Evolutionary conservation across 23 tunicate species (phyloP).

Genomic region (Trididemnum nubilum): DNA sequence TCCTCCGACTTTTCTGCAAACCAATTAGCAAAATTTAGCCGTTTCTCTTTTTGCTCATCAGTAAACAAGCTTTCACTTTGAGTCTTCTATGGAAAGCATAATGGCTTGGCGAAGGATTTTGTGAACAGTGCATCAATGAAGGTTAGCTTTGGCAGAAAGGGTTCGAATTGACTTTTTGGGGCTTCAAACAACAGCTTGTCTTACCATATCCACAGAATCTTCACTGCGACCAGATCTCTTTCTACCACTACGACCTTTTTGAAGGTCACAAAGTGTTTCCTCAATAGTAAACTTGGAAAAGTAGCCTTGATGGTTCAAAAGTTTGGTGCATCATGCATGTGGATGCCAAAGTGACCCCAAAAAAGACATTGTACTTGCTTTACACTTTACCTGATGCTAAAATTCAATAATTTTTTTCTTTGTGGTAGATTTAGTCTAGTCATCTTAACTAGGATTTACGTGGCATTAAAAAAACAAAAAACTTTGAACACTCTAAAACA

Average conservation of each 20-base stretch:
- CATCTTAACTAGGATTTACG: neutral
- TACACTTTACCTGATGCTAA: neutral
- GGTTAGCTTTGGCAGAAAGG: neutral
- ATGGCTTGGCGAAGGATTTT: neutral
- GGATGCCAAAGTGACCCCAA: constrained; percentile 6
- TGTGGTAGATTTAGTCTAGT: neutral
- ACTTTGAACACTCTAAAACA: constrained; percentile 4
- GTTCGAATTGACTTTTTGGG: constrained; percentile 13
- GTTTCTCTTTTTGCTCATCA: neutral
- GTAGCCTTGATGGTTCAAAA: neutral
- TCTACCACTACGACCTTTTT: neutral
- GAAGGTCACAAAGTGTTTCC: constrained; percentile 12
- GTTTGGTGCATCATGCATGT: constrained; percentile 4
- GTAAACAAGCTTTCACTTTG: neutral
- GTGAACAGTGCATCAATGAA: constrained; percentile 3
- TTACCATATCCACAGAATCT: constrained; percentile 13
- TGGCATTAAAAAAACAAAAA: neutral
- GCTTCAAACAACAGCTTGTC: neutral
- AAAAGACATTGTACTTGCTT: constrained; percentile 7
- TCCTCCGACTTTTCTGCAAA: constrained; percentile 4
- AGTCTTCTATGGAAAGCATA: constrained; percentile 19
- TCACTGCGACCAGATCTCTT: constrained; percentile 9
- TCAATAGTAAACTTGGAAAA: constrained; percentile 1
- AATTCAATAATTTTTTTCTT: neutral
- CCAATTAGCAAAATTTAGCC: constrained; percentile 14